phyloP scores from a whole-genome alignment of 2,797 vertebrate genomes.

The Psittacula derbiana region DNA sequence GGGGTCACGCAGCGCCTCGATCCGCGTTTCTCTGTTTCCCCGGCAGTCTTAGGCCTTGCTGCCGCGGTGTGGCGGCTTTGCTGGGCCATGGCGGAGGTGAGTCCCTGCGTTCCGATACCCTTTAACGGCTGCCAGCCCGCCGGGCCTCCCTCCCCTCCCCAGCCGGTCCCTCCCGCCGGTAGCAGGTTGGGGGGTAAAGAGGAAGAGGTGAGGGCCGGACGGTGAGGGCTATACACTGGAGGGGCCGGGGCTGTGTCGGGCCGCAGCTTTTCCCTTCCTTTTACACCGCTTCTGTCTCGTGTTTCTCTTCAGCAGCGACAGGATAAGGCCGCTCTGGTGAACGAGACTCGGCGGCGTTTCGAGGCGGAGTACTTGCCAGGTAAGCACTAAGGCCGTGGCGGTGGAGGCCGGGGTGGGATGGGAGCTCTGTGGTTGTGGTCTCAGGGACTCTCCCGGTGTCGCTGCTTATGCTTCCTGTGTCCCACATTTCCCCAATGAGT shows the following conservation, averaged over 20 bases:
- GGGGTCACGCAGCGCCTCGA: constrained; percentile 46
- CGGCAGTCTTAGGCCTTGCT: not conserved
- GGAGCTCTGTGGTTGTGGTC: fast-evolving
- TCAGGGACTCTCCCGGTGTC: not conserved
- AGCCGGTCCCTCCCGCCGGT: fast-evolving
- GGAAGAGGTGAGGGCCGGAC: not conserved
- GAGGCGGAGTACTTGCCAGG: constrained; percentile 87
- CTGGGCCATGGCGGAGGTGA: constrained; percentile 71
- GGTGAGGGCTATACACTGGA: not conserved
- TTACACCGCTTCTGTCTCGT: not conserved
- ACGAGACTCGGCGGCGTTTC: constrained; percentile 87
- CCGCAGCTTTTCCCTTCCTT: not conserved
- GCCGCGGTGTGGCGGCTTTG: fast-evolving
- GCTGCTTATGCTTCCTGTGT: fast-evolving
- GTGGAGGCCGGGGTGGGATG: not conserved
- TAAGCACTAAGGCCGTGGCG: constrained; percentile 50
- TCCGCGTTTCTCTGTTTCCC: not conserved
- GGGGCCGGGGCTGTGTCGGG: not conserved
- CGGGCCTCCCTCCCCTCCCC: fast-evolving
- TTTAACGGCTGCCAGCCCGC: fast-evolving
- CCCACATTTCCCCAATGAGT: fast-evolving
- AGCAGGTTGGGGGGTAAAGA: not conserved
- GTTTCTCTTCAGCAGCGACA: constrained; percentile 55
- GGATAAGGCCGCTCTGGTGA: constrained; percentile 84
- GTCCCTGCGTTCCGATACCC: fast-evolving